Evolutionary conservation across 2,797 vertebrate genomes (phyloP).

Genomic region (Trematomus bernacchii): DNA sequence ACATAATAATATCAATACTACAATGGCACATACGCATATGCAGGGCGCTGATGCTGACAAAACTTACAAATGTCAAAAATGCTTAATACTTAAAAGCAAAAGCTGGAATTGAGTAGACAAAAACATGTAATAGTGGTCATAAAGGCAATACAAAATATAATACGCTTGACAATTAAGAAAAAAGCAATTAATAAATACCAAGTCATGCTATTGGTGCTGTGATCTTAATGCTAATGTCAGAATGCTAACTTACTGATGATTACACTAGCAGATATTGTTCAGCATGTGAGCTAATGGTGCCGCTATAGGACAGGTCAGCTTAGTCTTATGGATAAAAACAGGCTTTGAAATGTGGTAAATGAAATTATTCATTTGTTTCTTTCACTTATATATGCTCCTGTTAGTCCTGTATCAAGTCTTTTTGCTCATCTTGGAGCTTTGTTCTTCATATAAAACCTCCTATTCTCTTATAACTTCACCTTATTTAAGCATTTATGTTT

Average conservation of each 20-base stretch:
- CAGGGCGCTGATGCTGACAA: neutral
- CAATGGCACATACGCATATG: conserved; percentile 3
- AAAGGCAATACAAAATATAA: too few species aligned
- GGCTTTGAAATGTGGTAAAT: neutral
- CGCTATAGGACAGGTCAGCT: neutral
- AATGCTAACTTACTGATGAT: neutral
- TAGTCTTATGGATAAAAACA: conserved; percentile 12
- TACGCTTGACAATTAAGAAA: too few species aligned
- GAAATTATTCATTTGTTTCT: neutral
- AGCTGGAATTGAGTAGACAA: too few species aligned
- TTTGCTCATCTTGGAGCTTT: neutral
- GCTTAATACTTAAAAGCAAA: conserved; percentile 3
- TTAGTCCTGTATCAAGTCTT: neutral
- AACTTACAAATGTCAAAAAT: neutral
- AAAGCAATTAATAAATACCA: too few species aligned
- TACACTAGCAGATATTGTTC: neutral
- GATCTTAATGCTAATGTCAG: neutral
- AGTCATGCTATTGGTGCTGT: neutral
- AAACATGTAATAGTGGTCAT: too few species aligned
- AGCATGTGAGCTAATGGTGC: neutral
- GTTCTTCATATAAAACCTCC: conserved; percentile 18
- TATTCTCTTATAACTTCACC: neutral
- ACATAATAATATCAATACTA: conserved; percentile 5
- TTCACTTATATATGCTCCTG: neutral
- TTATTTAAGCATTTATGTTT: neutral